Evolutionary conservation across 2,797 vertebrate species (phyloP), one percentile per base, ranked within the genome.

Genomic region (Oreochromis mossambicus): DNA sequence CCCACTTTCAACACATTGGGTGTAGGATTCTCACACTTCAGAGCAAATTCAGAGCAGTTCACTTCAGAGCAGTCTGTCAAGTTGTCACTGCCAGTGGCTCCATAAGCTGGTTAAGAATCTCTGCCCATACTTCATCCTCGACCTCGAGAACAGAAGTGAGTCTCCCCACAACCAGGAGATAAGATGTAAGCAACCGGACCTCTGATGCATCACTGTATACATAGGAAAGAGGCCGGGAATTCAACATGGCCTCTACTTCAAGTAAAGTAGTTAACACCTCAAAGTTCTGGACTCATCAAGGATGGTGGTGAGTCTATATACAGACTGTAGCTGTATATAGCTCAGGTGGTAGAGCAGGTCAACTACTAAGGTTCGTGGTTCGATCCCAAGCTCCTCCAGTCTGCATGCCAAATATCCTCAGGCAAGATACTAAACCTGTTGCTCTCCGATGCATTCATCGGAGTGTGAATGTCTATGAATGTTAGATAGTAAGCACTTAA

Each of bases 181-280:
- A 26, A 26, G 26, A 26, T 26, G 26, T 26, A 26, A 26, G 26
- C 26, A 4, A 26, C n/a, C 36, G 82, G 1, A 34, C 58, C 8
- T 83, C 82, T 41, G 17, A 24, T 2, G 26, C 34, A 14, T 90
- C 78, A 10, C 4, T 17, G 19, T 78, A 8, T 0, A 51, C n/a
- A 26, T 79, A 24, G n/a, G 3, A 66, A 13, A 90, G 61, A 10
- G 54, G 77, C 4, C 8, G 77, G 10, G 55, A 86, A 11, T 87
- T 86, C 9, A 87, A 51, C 19, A 84, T 9, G 26, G 80, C 29
- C 8, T 87, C 85, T 4, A 85, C 32, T 8, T 79, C 9, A 5
- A 89, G 29, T 4, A 87, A 14, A 24, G 77, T 78, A 46, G 38
- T 58, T 4, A 46, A 24, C 15, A n/a, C 77, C 36, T 58, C 1